phyloP scores from a whole-genome alignment of 2,888 invertebrate genomes.

The Sminthurinus aureus region DNA sequence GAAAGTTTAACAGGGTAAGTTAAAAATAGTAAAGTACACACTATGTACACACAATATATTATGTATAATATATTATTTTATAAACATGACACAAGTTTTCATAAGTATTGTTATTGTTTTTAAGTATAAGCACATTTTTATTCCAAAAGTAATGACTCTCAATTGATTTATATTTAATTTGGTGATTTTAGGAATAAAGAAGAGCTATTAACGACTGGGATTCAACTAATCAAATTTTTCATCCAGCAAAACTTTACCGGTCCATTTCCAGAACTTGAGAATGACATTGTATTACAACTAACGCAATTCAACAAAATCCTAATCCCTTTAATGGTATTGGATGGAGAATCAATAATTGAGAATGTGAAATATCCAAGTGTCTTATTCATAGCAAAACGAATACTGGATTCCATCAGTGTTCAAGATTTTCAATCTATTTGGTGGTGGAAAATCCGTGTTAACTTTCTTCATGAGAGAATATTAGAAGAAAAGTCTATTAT shows the following conservation, averaged over 20 bases:
- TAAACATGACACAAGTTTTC: too few species aligned
- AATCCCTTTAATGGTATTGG: conserved; percentile 28
- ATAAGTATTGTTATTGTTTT: too few species aligned
- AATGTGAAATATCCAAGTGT: conserved; percentile 28
- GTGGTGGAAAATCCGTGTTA: conserved; percentile 80
- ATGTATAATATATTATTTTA: too few species aligned
- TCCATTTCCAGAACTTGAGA: background rate
- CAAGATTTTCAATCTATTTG: background rate
- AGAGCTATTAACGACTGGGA: background rate
- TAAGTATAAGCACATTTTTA: too few species aligned
- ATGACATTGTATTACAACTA: background rate
- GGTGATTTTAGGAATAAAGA: background rate
- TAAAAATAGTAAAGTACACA: too few species aligned
- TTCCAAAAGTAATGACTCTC: too few species aligned
- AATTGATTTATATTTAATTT: too few species aligned
- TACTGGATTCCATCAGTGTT: conserved; percentile 21
- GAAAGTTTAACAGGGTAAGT: too few species aligned
- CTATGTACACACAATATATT: too few species aligned
- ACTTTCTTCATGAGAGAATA: conserved; percentile 77
- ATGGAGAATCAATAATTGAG: conserved; percentile 43
- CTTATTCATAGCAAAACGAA: conserved; percentile 36
- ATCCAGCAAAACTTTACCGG: conserved; percentile 40
- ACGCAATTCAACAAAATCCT: background rate
- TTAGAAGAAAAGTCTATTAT: conserved; percentile 76
- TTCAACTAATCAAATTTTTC: conserved; percentile 33